phyloP scores from a whole-genome alignment of 2,113 vertebrate species.

The Silurus meridionalis region DNA sequence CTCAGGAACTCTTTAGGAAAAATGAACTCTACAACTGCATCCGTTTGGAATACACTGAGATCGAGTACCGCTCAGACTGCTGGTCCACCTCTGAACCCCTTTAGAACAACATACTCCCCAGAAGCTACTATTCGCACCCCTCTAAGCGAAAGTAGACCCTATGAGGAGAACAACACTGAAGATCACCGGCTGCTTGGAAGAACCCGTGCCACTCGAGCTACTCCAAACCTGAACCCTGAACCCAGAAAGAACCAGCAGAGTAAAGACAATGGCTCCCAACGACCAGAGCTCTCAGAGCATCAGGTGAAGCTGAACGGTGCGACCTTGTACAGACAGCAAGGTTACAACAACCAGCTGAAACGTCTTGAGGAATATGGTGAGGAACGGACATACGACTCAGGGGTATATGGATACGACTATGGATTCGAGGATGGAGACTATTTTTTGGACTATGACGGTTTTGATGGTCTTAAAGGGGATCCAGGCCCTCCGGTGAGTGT shows the following conservation, averaged over 20 bases:
- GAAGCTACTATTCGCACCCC: conserved; percentile 47
- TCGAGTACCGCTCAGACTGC: conserved; percentile 15
- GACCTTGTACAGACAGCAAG: conserved; percentile 71
- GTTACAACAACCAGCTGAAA: conserved; percentile 68
- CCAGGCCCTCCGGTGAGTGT: conserved; percentile 87
- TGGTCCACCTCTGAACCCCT: conserved; percentile 28
- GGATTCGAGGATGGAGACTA: conserved; percentile 83
- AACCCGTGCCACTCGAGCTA: conserved; percentile 53
- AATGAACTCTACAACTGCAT: conserved; percentile 29
- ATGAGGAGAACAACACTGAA: conserved; percentile 65
- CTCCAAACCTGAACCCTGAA: conserved; percentile 57
- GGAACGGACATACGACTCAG: conserved; percentile 76
- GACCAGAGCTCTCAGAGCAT: conserved; percentile 62
- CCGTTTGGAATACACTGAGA: conserved; percentile 20
- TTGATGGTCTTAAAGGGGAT: conserved; percentile 90
- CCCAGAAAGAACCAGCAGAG: conserved; percentile 63
- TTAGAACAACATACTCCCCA: conserved; percentile 12
- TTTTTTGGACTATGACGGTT: conserved; percentile 79
- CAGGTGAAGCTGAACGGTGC: conserved; percentile 71
- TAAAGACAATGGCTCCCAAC: conserved; percentile 58
- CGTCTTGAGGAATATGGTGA: conserved; percentile 67
- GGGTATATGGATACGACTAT: conserved; percentile 83
- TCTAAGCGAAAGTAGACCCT: conserved; percentile 41
- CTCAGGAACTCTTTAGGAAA: conserved; percentile 50
- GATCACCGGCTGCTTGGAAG: conserved; percentile 53